Evolutionary conservation across 2,797 vertebrate species (phyloP).

Genomic region (Peromyscus melanophrys): DNA sequence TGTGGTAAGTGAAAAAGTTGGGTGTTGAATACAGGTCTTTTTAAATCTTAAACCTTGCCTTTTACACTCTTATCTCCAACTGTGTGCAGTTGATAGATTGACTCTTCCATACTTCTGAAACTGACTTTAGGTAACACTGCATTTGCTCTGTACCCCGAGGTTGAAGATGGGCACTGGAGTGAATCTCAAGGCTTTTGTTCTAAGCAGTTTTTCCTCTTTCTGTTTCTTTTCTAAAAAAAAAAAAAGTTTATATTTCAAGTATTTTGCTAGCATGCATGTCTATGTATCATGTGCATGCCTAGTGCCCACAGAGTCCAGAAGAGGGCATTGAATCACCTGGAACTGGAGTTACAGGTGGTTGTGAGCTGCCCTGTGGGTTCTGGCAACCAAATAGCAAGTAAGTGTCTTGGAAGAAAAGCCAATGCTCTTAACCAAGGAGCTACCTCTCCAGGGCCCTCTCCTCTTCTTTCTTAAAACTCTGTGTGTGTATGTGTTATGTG

Average conservation of each 20-base stretch:
- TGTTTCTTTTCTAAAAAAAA: too few relatives aligned
- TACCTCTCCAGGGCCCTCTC: neutral
- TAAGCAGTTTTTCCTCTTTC: neutral
- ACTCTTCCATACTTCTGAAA: neutral
- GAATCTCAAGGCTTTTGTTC: neutral
- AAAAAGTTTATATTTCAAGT: neutral
- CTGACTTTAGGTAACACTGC: neutral
- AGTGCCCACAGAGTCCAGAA: too few relatives aligned
- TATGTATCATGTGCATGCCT: neutral
- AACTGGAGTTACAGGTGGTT: neutral
- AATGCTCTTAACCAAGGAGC: neutral
- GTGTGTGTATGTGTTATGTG: too few relatives aligned
- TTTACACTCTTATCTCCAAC: neutral
- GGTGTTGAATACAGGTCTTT: constrained; percentile 33
- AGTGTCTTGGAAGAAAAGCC: neutral
- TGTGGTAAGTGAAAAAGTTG: neutral
- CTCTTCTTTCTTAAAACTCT: neutral
- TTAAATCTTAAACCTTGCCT: neutral
- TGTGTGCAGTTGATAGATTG: neutral
- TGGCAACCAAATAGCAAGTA: neutral
- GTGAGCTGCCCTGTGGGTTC: too few relatives aligned
- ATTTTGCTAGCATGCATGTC: neutral
- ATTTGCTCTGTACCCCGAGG: neutral
- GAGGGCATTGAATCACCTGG: too few relatives aligned
- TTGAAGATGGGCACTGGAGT: neutral